Evolutionary conservation across 2,113 vertebrate species (phyloP), one percentile per base, ranked within the genome.

Genomic region (Malurus melanocephalus): DNA sequence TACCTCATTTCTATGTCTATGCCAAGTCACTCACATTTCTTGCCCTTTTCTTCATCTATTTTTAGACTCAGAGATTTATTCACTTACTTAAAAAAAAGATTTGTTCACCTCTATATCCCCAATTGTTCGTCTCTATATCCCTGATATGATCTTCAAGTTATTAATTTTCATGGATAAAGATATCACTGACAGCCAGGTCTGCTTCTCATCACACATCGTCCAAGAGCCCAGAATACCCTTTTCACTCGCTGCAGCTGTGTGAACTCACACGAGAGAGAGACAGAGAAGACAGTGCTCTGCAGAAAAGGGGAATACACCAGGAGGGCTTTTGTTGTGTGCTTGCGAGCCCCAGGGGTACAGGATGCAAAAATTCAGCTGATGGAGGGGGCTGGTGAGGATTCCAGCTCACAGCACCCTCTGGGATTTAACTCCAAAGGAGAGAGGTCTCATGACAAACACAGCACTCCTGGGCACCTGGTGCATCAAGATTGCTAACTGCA

Each of bases 331-430:
- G 20, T 53, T 76, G 28, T 59, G 38, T 4, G 0, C 17, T 49
- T 61, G 13, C 66, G 27, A 85, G 33, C 17, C 16, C 10, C 5
- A 4, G 42, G 28, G 28, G 19, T 22, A 22, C 42, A 69, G 42
- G 19, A 40, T 14, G 11, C 5, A 13, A 24, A 28, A 24, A 75
- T 42, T 17, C 24, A 61, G 42, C 30, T 49, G 42, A 17, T 16
- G 22, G 17, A 82, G 13, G 32, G 55, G 69, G 28, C 26, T 65
- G 57, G 7, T 81, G 26, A 85, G 69, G 43, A 49, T 22, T 7
- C 9, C 57, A 88, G 24, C 15, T n/a, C 7, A 14, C 3, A 3
- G 6, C 17, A 7, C 13, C 19, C 27, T 74, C n/a, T 0, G 0
- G 48, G 45, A 56, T 64, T 71, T 83, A 78, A 42, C 11, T 14